Evolutionary conservation across 2,113 vertebrate genomes (phyloP).

Genomic region (Acrocephalus kingi): DNA sequence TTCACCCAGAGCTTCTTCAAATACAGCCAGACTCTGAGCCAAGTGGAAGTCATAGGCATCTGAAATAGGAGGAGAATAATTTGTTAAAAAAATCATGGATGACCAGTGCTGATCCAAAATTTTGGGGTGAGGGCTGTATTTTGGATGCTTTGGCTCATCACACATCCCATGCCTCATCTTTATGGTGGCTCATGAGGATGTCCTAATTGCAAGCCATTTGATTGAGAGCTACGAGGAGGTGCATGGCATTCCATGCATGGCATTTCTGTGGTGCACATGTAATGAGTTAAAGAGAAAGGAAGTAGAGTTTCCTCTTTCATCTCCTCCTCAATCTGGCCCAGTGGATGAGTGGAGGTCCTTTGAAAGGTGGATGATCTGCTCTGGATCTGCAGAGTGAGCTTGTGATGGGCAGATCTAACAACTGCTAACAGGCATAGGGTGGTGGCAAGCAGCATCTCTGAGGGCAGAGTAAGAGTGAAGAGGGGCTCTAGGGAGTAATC

Average conservation of each 20-base stretch:
- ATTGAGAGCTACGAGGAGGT: not conserved
- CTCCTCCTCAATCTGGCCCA: not conserved
- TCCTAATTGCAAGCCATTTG: not conserved
- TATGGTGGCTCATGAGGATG: not conserved
- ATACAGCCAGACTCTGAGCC: not conserved
- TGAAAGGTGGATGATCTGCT: rapidly evolving
- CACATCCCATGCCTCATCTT: not conserved
- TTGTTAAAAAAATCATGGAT: not conserved
- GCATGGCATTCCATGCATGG: not conserved
- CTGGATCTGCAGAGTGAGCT: not conserved
- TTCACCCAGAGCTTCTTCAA: not conserved
- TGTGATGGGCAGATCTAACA: not conserved
- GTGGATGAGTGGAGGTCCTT: not conserved
- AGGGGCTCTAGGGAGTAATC: not conserved
- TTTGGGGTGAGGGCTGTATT: not conserved
- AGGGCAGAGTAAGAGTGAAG: not conserved
- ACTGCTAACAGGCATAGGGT: too few species aligned
- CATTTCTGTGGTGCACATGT: rapidly evolving
- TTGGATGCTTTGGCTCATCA: not conserved
- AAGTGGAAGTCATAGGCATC: too few species aligned
- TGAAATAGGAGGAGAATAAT: not conserved
- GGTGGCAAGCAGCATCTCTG: not conserved
- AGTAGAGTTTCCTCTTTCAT: not conserved
- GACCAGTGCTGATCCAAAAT: not conserved
- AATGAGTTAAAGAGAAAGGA: not conserved